phyloP scores from a whole-genome alignment of 53 echinoderm and acorn worm genomes.

The Arbacia lixula region DNA sequence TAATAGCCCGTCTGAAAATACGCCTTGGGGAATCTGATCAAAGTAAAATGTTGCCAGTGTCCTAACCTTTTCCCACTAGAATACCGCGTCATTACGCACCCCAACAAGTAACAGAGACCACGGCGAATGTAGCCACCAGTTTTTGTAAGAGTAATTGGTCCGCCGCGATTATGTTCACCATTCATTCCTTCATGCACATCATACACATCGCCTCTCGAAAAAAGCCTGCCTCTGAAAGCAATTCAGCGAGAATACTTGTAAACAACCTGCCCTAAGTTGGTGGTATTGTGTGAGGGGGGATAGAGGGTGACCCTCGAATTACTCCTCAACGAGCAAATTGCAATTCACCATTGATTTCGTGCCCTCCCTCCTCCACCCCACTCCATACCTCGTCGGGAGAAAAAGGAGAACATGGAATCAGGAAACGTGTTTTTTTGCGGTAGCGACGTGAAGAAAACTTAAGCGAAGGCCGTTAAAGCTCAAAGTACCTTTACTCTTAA shows the following conservation, averaged over 20 bases:
- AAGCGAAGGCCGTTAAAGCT: too few relatives aligned
- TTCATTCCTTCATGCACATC: not conserved
- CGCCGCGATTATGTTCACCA: not conserved
- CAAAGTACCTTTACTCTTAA: too few relatives aligned
- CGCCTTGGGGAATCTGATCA: too few relatives aligned
- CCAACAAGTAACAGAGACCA: not conserved
- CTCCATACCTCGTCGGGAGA: too few relatives aligned
- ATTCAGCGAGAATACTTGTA: conserved; percentile 5
- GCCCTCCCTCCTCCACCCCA: not conserved
- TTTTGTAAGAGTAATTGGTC: not conserved
- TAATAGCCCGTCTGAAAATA: too few relatives aligned
- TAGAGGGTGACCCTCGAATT: conserved; percentile 7
- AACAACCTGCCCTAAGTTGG: conserved; percentile 6
- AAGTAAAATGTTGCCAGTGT: not conserved
- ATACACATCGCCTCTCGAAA: conserved; percentile 5
- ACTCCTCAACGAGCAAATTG: not conserved
- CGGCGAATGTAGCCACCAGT: conserved; percentile 8
- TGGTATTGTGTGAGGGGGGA: not conserved
- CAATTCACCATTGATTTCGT: not conserved
- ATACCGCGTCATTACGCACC: not conserved
- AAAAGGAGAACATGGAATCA: too few relatives aligned
- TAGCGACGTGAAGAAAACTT: too few relatives aligned
- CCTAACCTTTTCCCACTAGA: conserved; percentile 1
- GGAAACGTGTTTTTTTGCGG: too few relatives aligned
- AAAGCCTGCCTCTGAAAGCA: not conserved